phyloP scores from a whole-genome alignment of 1,140 invertebrate species.

The Akabosia matsudoensis region DNA sequence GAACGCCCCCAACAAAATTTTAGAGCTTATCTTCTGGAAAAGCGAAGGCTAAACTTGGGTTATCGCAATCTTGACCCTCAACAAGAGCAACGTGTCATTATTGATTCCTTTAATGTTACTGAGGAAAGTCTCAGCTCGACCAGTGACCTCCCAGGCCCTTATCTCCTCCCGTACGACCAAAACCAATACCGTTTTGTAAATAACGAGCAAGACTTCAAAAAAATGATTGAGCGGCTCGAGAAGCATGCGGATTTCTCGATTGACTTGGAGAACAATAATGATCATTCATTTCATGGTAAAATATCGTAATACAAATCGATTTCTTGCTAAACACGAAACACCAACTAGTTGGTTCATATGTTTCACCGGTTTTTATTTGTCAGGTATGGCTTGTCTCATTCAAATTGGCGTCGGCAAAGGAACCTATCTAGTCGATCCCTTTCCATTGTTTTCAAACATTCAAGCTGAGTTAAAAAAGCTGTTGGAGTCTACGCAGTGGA shows the following conservation, averaged over 20 bases:
- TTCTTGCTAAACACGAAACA: neutral
- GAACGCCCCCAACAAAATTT: neutral
- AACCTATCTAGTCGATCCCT: neutral
- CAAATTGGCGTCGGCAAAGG: neutral
- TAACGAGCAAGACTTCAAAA: neutral
- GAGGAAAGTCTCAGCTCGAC: neutral
- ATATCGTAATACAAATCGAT: neutral
- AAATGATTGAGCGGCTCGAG: neutral
- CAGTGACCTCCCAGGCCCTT: neutral
- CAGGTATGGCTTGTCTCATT: neutral
- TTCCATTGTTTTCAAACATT: neutral
- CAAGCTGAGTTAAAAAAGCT: neutral
- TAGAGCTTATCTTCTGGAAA: neutral
- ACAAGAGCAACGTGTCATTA: neutral
- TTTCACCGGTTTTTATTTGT: no score
- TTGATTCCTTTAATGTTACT: neutral
- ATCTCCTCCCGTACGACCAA: neutral
- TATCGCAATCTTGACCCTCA: no score
- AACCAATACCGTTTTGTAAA: neutral
- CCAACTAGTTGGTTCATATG: neutral
- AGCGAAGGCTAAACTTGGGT: neutral
- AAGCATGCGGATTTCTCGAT: neutral
- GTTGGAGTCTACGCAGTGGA: neutral
- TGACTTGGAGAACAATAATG: neutral
- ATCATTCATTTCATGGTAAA: neutral